Evolutionary conservation across 2,888 invertebrate genomes (phyloP).

Genomic region (Ellobium chinense): DNA sequence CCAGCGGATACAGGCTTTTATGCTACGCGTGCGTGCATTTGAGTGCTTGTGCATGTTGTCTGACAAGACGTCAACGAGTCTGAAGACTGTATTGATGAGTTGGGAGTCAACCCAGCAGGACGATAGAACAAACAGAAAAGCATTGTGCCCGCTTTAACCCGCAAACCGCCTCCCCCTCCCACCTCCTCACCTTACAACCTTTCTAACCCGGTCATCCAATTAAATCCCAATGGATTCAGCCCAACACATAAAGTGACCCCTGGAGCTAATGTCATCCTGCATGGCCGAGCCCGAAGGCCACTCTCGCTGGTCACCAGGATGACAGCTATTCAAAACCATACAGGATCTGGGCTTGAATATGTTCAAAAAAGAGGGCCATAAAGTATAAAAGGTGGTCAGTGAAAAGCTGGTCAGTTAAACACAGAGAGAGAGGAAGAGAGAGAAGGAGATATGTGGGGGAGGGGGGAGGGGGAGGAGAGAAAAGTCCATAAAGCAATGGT

Average conservation of each 20-base stretch:
- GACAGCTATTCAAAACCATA: background rate
- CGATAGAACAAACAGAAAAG: too few relatives aligned
- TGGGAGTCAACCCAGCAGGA: too few relatives aligned
- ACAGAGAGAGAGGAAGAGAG: conserved; percentile 36
- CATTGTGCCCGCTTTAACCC: too few relatives aligned
- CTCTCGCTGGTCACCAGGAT: background rate
- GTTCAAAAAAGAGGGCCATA: background rate
- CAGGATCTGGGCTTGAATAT: background rate
- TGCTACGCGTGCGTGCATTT: too few relatives aligned
- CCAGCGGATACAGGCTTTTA: too few relatives aligned
- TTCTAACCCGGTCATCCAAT: background rate
- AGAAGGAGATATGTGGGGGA: conserved; percentile 35
- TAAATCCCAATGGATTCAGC: background rate
- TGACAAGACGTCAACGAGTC: too few relatives aligned
- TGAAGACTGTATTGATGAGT: too few relatives aligned
- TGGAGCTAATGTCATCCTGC: background rate
- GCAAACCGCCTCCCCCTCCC: too few relatives aligned
- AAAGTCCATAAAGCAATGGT: background rate
- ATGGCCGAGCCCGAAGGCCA: background rate
- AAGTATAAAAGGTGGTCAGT: background rate
- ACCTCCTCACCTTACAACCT: too few relatives aligned
- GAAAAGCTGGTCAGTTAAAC: background rate
- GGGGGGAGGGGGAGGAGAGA: conserved; percentile 16
- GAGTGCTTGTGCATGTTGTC: too few relatives aligned
- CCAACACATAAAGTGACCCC: background rate